Evolutionary conservation across 2,113 vertebrate species (phyloP).

Genomic region (Coreoperca whiteheadi): DNA sequence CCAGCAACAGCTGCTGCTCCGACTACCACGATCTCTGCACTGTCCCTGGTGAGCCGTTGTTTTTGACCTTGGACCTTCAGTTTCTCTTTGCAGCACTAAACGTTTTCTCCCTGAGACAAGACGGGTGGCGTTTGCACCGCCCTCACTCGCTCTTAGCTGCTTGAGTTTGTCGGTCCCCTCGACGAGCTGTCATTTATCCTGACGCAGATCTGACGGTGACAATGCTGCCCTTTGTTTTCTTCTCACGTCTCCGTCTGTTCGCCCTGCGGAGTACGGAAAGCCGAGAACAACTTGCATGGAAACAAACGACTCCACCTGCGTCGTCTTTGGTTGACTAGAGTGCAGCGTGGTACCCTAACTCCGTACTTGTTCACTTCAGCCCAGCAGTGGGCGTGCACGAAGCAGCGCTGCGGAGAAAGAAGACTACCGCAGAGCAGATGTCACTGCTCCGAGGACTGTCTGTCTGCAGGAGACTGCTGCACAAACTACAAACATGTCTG

Average conservation of each 20-base stretch:
- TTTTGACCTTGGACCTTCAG: not conserved
- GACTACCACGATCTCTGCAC: conserved; percentile 77
- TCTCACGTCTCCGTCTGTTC: no score
- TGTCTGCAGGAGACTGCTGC: conserved; percentile 80
- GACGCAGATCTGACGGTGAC: no score
- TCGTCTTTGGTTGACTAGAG: not conserved
- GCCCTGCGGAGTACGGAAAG: no score
- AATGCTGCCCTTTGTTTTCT: no score
- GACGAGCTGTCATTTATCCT: not conserved
- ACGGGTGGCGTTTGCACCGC: no score
- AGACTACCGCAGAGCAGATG: conserved; percentile 72
- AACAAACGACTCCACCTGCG: no score
- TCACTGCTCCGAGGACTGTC: conserved; percentile 82
- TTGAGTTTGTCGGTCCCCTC: not conserved
- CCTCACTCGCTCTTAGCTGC: not conserved
- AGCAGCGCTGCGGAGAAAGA: conserved; percentile 80
- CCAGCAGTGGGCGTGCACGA: conserved; percentile 80
- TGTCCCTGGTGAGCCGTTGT: conserved; percentile 62
- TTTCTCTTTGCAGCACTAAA: not conserved
- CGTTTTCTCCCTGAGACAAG: no score
- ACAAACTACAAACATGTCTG: conserved; percentile 81
- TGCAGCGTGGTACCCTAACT: not conserved
- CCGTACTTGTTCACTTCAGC: conserved; percentile 31
- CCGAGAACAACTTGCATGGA: no score
- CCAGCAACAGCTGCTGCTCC: conserved; percentile 73